Percentiles rank a stretch among this genome's conserved stretches.
These are phyloP conservation scores for Drusus annulatus DNA, from an alignment of 1,140 invertebrate genomes.

Conservation along the genomic window DNA sequence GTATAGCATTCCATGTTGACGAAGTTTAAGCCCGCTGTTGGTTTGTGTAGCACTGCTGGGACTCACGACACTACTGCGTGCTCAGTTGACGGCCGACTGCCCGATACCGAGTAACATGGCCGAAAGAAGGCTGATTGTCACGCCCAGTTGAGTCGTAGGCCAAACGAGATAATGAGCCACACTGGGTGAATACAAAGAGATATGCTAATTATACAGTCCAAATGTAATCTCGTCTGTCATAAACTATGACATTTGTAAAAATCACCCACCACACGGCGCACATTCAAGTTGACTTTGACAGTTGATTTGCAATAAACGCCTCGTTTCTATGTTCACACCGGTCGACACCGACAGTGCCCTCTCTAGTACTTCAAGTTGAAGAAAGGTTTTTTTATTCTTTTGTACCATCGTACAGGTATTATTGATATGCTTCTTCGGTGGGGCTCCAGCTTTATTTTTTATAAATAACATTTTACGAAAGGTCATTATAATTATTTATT, in stretches of 20 bases:
- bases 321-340: neutral
- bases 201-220: slow-evolving; percentile 7
- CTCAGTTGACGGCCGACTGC: neutral
- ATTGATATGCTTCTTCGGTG: no score
- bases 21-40: neutral
- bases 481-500: no score
- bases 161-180: slow-evolving; percentile 34
- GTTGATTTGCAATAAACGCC: neutral
- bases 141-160: slow-evolving; percentile 23
- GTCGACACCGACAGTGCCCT: neutral
- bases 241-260: no score
- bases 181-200: slow-evolving; percentile 12
- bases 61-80: neutral
- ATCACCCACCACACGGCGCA: no score
- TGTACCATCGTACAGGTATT: no score
- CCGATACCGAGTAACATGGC: neutral
- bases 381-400: no score
- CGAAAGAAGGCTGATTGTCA: slow-evolving; percentile 32
- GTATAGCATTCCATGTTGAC: slow-evolving; percentile 80
- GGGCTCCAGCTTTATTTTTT: no score
- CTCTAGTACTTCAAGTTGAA: no score
- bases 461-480: no score
- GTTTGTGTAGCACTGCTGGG: neutral
- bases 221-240: no score
- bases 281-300: no score